Base-by-base conservation (phyloP, 2,797 vertebrate genomes). In the Setipinna tenuifilis region DNA sequence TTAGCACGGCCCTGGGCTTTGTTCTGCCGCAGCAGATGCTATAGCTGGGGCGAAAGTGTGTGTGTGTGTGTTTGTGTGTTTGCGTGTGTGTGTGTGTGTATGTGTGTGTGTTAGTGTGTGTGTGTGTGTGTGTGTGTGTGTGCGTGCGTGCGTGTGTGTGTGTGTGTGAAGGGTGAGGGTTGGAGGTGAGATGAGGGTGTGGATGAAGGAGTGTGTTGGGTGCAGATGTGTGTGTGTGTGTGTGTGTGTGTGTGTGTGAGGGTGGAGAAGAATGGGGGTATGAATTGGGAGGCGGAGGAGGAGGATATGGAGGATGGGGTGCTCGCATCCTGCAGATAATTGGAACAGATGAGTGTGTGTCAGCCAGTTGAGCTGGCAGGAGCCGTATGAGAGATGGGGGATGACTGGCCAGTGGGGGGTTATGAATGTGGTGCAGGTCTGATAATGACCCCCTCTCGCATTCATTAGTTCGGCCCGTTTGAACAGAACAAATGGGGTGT, bases 191-290 rank as follows among this genome's bases (percentile, higher is more conserved):
- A 41, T 41, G 35, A 41, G 35, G 35, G 35, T 41, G 35, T 41
- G 35, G 35, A 5, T 41, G 35, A 2, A 5, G 35, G 5, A 2
- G 35, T 41, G 35, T 41, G 35, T 41, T 41, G 35, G 35, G 35
- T 41, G 35, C 35, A 41, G 35, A 41, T 41, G 35, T 41, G 35
- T 41, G 35, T 41, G 41, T 57, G 84, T 82, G 85, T 82, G 6
- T 87, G 87, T 90, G 50, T 57, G 82, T 19, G 23, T 54, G 50
- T 14, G 50, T 54, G 2, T 14, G 50, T 54, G 50, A 9, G 50
- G 25, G 2, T 35, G 71, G 31, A 21, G 31, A 35, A 4, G 71
- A 6, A 0, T 1, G 31, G 6, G 16, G 31, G 35, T 14, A 28
- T 0, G 23, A 54, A 4, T 3, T 10, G 46, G 3, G 46, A 4